A percentile compares a stretch with the other conserved stretches of the same genome.
Evolutionary conservation across 2,888 invertebrate genomes (phyloP).

Genomic region (Macrosoma leucophasiata): DNA sequence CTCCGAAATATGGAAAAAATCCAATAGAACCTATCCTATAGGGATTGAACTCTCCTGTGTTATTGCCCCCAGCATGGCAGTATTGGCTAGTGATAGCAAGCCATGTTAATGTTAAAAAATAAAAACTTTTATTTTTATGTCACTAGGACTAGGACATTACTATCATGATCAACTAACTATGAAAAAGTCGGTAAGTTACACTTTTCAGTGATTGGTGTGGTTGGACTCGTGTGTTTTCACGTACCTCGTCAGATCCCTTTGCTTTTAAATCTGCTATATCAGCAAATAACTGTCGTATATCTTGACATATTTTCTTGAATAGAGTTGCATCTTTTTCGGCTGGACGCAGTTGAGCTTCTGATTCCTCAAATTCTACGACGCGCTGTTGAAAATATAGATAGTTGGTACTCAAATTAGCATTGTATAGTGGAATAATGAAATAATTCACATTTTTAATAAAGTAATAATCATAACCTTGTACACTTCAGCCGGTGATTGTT

Average conservation of each 20-base stretch:
- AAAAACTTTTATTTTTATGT: too few relatives aligned
- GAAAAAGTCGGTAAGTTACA: constrained; percentile 1
- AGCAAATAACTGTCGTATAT: constrained; percentile 80
- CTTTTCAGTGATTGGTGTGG: too few relatives aligned
- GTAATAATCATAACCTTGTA: constrained; percentile 69
- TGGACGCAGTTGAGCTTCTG: constrained; percentile 80
- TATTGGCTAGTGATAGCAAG: too few relatives aligned
- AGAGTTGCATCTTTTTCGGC: constrained; percentile 80
- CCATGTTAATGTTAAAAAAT: too few relatives aligned
- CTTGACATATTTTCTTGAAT: constrained; percentile 81
- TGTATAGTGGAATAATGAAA: constrained; percentile 6
- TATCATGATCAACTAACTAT: too few relatives aligned
- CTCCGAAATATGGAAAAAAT: too few relatives aligned
- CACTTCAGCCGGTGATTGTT: constrained; percentile 71
- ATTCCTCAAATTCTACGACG: constrained; percentile 83
- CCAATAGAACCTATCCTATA: too few relatives aligned
- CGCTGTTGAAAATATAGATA: constrained; percentile 61
- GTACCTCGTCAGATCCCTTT: constrained; percentile 74
- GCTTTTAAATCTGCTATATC: constrained; percentile 81
- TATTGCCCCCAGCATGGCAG: too few relatives aligned
- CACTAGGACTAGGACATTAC: too few relatives aligned
- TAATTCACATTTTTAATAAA: constrained; percentile 4
- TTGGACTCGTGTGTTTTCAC: too few relatives aligned
- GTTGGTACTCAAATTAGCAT: constrained; percentile 5
- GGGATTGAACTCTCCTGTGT: too few relatives aligned